Evolutionary conservation across 2,797 vertebrate species (phyloP).

Genomic region (Phrynocephalus forsythii): DNA sequence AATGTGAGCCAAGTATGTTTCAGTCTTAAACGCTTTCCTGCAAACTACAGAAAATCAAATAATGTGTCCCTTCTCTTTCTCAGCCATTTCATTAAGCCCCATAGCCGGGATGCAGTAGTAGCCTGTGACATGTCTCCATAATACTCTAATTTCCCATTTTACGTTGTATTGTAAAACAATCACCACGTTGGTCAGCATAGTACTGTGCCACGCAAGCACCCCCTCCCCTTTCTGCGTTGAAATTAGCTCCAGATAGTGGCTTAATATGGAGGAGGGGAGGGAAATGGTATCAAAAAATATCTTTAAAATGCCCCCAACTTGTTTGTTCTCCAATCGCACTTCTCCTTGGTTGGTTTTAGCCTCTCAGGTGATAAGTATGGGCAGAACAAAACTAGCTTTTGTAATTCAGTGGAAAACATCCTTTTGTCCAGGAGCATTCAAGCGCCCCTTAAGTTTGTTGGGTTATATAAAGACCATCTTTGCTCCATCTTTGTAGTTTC

Average conservation of each 20-base stretch:
- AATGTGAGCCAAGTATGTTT: slow-evolving; percentile 3
- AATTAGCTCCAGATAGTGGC: not conserved
- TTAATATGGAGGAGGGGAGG: not conserved
- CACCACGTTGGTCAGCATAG: not conserved
- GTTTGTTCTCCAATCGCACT: not conserved
- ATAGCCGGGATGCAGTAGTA: not conserved
- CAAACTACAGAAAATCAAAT: not conserved
- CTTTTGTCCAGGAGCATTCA: not conserved
- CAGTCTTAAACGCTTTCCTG: not conserved
- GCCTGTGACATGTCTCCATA: not conserved
- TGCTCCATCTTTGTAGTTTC: not conserved
- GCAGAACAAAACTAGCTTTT: not conserved
- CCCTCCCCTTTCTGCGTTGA: not conserved
- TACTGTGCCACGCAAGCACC: not conserved
- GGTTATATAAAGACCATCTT: not conserved
- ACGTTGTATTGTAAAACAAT: not conserved
- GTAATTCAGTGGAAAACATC: not conserved
- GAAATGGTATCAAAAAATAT: not conserved
- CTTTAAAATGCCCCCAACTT: not conserved
- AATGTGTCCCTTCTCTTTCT: not conserved
- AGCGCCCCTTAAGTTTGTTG: not conserved
- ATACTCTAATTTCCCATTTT: not conserved
- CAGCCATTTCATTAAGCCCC: not conserved
- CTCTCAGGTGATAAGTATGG: not conserved
- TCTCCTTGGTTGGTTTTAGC: not conserved